phyloP scores from a whole-genome alignment of 2,113 vertebrate species.

The Neopipo cinnamomea region DNA sequence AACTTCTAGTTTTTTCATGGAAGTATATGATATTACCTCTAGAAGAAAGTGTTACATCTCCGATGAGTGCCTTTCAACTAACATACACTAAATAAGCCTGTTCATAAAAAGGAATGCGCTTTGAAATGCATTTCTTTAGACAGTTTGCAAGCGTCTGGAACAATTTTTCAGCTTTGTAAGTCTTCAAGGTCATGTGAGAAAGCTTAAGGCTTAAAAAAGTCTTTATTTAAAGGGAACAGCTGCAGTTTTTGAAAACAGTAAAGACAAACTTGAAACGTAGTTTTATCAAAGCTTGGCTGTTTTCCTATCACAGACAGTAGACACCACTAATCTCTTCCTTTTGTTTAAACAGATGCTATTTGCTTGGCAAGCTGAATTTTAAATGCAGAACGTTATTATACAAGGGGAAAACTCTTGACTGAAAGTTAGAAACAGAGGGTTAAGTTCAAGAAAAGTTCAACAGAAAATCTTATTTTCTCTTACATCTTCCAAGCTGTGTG shows the following conservation, averaged over 20 bases:
- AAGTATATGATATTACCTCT: not conserved
- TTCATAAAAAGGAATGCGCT: not conserved
- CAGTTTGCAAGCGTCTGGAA: not conserved
- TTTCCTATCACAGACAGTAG: not conserved
- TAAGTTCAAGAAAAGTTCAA: not conserved
- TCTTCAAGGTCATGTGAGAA: slow-evolving; percentile 26
- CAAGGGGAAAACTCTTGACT: not conserved
- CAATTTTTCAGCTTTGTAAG: not conserved
- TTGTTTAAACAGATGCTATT: slow-evolving; percentile 48
- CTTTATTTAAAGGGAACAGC: not conserved
- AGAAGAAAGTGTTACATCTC: not conserved
- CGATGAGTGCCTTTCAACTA: not conserved
- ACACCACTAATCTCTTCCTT: slow-evolving; percentile 25
- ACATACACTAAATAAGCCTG: not conserved
- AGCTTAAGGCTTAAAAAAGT: not conserved
- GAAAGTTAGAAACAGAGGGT: not conserved
- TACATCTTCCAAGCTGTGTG: not conserved
- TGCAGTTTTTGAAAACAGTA: slow-evolving; percentile 31
- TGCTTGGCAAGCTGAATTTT: slow-evolving; percentile 26
- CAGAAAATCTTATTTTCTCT: not conserved
- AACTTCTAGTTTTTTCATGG: not conserved
- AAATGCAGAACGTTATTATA: not conserved
- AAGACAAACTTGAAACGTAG: not conserved
- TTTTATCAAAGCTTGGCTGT: slow-evolving; percentile 19
- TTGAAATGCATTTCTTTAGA: not conserved